Conservation (phyloP, 1,140 invertebrate species). For the Heliconius melpomene region DNA sequence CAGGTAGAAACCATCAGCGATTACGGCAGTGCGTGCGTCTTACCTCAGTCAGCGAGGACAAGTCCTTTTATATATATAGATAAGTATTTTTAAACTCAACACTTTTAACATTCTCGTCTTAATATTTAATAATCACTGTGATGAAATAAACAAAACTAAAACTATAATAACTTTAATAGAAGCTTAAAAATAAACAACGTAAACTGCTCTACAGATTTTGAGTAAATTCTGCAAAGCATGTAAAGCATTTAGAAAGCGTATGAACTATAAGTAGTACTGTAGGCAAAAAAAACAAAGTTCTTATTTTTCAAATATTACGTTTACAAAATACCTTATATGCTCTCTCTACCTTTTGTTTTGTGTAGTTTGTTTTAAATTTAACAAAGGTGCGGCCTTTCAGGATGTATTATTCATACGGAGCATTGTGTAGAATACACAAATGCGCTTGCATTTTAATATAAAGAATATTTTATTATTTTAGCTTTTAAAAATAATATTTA, state of each 20-base stretch:
- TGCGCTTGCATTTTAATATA: constrained; percentile 4
- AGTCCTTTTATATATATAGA: too few species aligned
- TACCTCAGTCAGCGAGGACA: too few species aligned
- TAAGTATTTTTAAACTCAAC: too few species aligned
- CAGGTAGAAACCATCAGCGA: too few species aligned
- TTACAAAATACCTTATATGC: constrained; percentile 19
- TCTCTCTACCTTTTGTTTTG: constrained; percentile 23
- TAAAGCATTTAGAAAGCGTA: not conserved
- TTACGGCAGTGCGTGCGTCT: too few species aligned
- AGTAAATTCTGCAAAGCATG: not conserved
- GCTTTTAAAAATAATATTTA: not conserved
- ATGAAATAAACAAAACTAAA: too few species aligned
- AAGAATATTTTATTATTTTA: constrained; percentile 5
- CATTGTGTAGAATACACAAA: constrained; percentile 40
- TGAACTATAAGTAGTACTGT: constrained; percentile 5
- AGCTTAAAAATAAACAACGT: not conserved
- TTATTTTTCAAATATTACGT: constrained; percentile 19
- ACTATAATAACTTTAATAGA: not conserved
- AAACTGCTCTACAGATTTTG: not conserved
- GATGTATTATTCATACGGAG: constrained; percentile 57
- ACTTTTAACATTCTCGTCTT: too few species aligned
- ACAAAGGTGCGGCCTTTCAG: constrained; percentile 33
- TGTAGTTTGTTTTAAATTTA: constrained; percentile 22
- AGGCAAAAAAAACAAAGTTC: not conserved
- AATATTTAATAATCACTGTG: too few species aligned